Base-by-base conservation (phyloP, 2,797 vertebrate species). In the Lophotriccus pileatus region DNA sequence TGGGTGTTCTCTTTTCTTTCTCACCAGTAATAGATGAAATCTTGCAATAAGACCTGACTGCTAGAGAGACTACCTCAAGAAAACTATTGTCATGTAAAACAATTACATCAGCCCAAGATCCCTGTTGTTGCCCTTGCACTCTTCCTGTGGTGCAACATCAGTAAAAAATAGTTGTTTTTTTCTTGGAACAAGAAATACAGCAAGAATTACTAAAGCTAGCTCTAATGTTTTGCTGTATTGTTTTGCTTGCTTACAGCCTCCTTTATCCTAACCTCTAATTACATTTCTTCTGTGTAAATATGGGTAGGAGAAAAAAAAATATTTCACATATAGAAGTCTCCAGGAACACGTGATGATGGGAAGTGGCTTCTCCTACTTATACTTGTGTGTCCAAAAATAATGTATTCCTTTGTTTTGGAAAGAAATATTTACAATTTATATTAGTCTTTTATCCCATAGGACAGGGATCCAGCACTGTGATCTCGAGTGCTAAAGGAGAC, bases 1-100 rank as follows among this genome's bases (percentile, higher is more conserved):
- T 92, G 95, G 89, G 92, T 94, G 93, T 97, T 95, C 93, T 95
- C 68, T 76, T 87, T 92, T 83, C 75, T 91, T 89, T 92, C 90
- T 95, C 81, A 87, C 84, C 60, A 95, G 27, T 84, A 82, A 79
- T 39, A 94, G 81, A 95, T 37, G 78, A 89, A 85, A 89, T 49
- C 81, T 94, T 89, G 92, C 75, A 95, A 74, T 58, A 85, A 64
- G 84, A 92, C 84, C 90, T 87, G 84, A 93, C 55, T 91, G 77
- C 47, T 88, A 89, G 67, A 77, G 83, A 80, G 37, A 24, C 68
- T 94, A 93, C 87, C 95, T 94, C 89, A 85, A 96, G 84, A 75
- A 88, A 87, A 63, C 73, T 75, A 60, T 88, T 90, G 70, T 93
- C 36, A 43, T 56, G 60, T 53, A 93, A 93, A 94, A 95, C 58